Evolutionary conservation across 2,113 vertebrate genomes (phyloP), one percentile per base, ranked within the genome.

Genomic region (Asarcornis scutulata): DNA sequence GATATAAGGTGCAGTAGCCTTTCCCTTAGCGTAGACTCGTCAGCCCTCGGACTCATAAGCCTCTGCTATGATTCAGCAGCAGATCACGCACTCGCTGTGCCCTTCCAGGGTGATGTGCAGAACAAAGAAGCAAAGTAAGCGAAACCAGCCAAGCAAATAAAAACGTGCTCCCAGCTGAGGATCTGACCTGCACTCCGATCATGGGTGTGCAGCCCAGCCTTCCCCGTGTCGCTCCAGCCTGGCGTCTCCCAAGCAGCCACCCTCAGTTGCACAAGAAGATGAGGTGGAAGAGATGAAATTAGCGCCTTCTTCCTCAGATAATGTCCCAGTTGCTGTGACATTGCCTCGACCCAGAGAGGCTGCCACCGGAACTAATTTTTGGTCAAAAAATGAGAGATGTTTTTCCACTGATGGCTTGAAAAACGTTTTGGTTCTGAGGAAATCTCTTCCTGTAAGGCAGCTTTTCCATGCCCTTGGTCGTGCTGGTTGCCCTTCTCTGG

Each of bases 191-290:
- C 31, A 3, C 8, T 20, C 44, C 7, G 2, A 16, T 29, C 40
- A 6, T 0, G 8, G 36, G 40, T 18, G 9, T 13, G 17, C 38
- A 4, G 8, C 14, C 40, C 53, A 53, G 14, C 38, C 66, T 71
- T 53, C 42, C 17, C 62, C 0, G 0, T 22, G 42, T 26, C 63
- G 11, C 50, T 32, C 3, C 1, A 50, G 11, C 75, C 69, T 11
- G 42, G 56, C 3, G 0, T 55, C 60, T 55, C 60, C 75, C 53
- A 31, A 31, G 27, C 16, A 74, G 34, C 55, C 6, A 1, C 50
- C 69, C 63, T 63, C 27, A 5, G 48, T 52, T 75, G 62, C 1
- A 0, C 50, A 53, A 74, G 40, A 56, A 56, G 27, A 32, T 32
- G 17, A 32, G 21, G 22, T 18, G 36, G 82, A 55, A 34, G 72